A percentile compares a stretch with the other conserved stretches of the same genome.
Conservation (phyloP, 2,797 vertebrate genomes). For the Scolopax rusticola region DNA sequence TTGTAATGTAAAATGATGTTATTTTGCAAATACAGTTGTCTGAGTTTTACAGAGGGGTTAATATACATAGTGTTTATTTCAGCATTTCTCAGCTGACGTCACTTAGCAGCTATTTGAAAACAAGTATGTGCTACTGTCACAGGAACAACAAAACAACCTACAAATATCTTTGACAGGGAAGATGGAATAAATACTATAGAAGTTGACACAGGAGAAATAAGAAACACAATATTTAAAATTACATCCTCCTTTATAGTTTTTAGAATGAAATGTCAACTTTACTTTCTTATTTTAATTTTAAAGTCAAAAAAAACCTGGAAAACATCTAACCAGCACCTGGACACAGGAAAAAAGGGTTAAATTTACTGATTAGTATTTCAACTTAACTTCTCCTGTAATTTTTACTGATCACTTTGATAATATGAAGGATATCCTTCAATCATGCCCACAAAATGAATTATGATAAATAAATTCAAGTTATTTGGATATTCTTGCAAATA, state of each 20-base stretch:
- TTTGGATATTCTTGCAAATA: conserved; percentile 6
- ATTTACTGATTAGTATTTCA: conserved; percentile 54
- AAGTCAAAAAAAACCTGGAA: background rate
- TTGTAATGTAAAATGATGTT: background rate
- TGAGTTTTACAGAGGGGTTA: background rate
- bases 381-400: conserved; percentile 39
- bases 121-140: background rate
- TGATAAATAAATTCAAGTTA: conserved; percentile 3
- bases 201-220: background rate
- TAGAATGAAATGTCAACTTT: background rate
- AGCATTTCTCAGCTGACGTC: background rate
- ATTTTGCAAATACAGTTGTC: background rate
- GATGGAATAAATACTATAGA: background rate
- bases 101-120: background rate
- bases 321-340: background rate
- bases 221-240: background rate
- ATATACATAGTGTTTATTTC: background rate
- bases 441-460: conserved; percentile 53
- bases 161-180: background rate
- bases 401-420: conserved; percentile 47
- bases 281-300: background rate
- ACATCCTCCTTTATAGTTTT: background rate
- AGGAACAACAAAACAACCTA: background rate
- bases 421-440: conserved; percentile 42
- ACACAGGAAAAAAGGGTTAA: background rate